A percentile compares a stretch with the other conserved stretches of the same genome.
Evolutionary conservation across 2,113 vertebrate genomes (phyloP).

Genomic region (Cariama cristata): DNA sequence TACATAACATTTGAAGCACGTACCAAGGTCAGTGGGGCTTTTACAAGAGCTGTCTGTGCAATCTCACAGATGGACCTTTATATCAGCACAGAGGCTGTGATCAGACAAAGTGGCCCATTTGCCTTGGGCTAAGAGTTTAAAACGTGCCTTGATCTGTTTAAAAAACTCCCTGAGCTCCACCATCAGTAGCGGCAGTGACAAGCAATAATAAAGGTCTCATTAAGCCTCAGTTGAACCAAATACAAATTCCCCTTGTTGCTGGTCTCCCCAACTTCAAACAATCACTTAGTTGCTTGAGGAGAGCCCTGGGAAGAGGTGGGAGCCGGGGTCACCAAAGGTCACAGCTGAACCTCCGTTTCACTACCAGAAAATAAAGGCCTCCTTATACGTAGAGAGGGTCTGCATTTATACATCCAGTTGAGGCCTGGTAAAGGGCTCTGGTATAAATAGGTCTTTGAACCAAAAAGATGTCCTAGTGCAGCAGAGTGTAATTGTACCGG

Average conservation of each 20-base stretch:
- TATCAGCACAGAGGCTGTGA: conserved; percentile 12
- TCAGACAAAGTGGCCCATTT: conserved; percentile 55
- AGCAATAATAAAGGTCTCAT: conserved; percentile 42
- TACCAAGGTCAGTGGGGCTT: neutral
- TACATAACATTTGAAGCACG: neutral
- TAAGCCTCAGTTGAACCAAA: conserved; percentile 34
- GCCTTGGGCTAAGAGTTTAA: conserved; percentile 53
- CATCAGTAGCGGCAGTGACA: conserved; percentile 9
- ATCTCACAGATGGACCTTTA: conserved; percentile 47
- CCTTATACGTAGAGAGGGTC: neutral
- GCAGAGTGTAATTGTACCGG: conserved; percentile 5
- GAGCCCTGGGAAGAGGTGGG: conserved; percentile 34
- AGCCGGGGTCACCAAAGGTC: conserved; percentile 29
- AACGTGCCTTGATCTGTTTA: conserved; percentile 52
- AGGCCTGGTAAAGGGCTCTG: neutral
- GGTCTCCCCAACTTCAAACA: conserved; percentile 37
- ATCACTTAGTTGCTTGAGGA: conserved; percentile 5
- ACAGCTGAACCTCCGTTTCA: conserved; percentile 29
- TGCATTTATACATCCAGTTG: neutral
- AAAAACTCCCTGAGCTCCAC: conserved; percentile 16
- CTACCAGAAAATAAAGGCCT: neutral
- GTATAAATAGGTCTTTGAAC: conserved; percentile 58
- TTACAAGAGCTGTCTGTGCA: conserved; percentile 50
- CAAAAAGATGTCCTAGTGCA: conserved; percentile 29
- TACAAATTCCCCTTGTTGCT: conserved; percentile 56